Evolutionary conservation across 1,140 invertebrate genomes (phyloP).

Genomic region (Apis laboriosa): DNA sequence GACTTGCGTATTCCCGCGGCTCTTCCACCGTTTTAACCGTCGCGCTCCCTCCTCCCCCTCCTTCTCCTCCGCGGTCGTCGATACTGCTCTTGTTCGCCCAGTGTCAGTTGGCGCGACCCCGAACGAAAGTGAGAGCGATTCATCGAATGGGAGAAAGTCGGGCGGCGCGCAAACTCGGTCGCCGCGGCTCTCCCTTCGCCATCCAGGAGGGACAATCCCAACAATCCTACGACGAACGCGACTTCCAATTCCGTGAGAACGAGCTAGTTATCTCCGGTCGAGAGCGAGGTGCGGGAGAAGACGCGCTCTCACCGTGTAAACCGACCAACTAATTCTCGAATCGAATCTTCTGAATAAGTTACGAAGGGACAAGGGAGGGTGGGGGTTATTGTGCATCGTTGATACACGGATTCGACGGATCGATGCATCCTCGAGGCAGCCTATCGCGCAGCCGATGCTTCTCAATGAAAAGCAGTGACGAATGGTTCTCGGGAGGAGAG

Average conservation of each 20-base stretch:
- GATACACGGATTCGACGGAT: conserved; percentile 4
- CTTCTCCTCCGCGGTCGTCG: conserved; percentile 43
- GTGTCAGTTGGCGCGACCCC: conserved; percentile 36
- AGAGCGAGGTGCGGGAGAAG: too few species aligned
- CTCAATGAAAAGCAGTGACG: background rate
- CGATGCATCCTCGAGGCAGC: background rate
- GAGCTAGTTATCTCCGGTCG: background rate
- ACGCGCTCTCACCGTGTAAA: too few species aligned
- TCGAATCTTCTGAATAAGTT: too few species aligned
- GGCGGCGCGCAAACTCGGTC: conserved; percentile 54
- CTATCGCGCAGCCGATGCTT: background rate
- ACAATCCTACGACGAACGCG: conserved; percentile 6
- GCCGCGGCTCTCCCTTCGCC: conserved; percentile 11
- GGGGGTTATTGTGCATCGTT: background rate
- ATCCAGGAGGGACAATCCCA: background rate
- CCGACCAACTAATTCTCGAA: too few species aligned
- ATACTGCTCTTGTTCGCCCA: conserved; percentile 45
- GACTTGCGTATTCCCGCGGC: background rate
- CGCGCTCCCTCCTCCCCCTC: too few species aligned
- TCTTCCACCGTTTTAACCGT: background rate
- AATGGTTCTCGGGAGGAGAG: background rate
- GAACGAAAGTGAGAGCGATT: conserved; percentile 60
- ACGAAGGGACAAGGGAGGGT: too few species aligned
- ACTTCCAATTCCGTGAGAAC: background rate
- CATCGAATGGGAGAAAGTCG: conserved; percentile 53